Evolutionary conservation across 30 jellyfish, hydroid and myxozoan genomes (phyloP).

Genomic region (Sanderia malayensis): DNA sequence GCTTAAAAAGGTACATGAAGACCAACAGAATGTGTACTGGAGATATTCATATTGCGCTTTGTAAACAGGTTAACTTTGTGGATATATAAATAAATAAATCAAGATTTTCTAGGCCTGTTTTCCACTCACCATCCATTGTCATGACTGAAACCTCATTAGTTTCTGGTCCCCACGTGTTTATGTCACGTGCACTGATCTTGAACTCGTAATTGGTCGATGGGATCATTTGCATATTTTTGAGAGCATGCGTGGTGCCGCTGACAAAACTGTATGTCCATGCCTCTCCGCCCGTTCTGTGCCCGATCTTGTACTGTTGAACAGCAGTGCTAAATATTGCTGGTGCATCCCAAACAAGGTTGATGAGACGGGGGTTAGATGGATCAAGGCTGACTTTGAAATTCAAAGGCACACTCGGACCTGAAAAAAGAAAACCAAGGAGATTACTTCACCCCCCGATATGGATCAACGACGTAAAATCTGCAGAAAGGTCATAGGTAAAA

Average conservation of each 20-base stretch:
- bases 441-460: too few species aligned
- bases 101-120: too few species aligned
- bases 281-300: conserved; percentile 28
- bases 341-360: conserved; percentile 70
- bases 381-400: conserved; percentile 37
- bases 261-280: conserved; percentile 36
- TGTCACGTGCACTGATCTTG: conserved; percentile 69
- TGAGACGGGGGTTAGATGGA: conserved; percentile 61
- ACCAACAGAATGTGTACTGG: too few species aligned
- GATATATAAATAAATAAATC: too few species aligned
- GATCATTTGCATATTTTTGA: conserved; percentile 23
- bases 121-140: conserved; percentile 65
- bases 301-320: conserved; percentile 53
- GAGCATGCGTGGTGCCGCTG: conserved; percentile 44
- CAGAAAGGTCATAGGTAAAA: too few species aligned
- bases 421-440: neutral
- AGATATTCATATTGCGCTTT: too few species aligned
- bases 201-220: conserved; percentile 42
- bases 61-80: too few species aligned
- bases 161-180: conserved; percentile 49
- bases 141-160: conserved; percentile 24
- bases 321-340: conserved; percentile 49
- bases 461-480: too few species aligned
- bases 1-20: too few species aligned
- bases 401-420: conserved; percentile 74